phyloP scores from a whole-genome alignment of 2,888 invertebrate genomes.

The Tortrix viridana region DNA sequence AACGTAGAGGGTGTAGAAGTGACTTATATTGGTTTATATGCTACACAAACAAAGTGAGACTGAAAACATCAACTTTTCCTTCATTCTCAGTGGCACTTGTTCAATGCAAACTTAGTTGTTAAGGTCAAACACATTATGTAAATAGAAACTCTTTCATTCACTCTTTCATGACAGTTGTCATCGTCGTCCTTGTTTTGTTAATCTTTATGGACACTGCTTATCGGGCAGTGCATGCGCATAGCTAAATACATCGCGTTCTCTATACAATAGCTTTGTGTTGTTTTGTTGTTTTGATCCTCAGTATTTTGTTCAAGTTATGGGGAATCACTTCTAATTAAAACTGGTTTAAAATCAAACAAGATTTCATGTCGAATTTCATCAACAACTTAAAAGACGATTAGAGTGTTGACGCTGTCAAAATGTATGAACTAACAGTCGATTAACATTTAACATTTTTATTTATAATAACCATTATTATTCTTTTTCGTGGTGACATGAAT shows the following conservation, averaged over 20 bases:
- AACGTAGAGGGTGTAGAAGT: no score
- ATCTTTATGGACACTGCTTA: slow-evolving; percentile 32
- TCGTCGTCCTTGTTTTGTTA: slow-evolving; percentile 31
- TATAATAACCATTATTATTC: no score
- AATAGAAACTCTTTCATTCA: slow-evolving; percentile 4
- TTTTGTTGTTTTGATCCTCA: slow-evolving; percentile 1
- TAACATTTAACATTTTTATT: no score
- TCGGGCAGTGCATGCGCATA: slow-evolving; percentile 30
- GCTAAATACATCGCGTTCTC: slow-evolving; percentile 18
- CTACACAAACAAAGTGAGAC: no score
- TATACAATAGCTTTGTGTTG: slow-evolving; percentile 25
- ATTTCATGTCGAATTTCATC: no score
- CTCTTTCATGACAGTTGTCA: slow-evolving; percentile 17
- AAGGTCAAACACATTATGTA: not conserved
- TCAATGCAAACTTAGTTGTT: not conserved
- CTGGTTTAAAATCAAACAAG: no score
- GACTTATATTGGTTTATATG: no score
- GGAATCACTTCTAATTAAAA: not conserved
- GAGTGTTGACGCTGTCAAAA: no score
- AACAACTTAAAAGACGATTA: no score
- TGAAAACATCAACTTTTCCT: no score
- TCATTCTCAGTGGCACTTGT: not conserved
- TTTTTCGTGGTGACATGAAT: no score
- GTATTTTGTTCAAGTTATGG: slow-evolving; percentile 17
- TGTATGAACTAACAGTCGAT: no score